These are phyloP conservation scores for Nymphalis io DNA, from an alignment of 1,140 invertebrate species.

Conservation along the genomic window DNA sequence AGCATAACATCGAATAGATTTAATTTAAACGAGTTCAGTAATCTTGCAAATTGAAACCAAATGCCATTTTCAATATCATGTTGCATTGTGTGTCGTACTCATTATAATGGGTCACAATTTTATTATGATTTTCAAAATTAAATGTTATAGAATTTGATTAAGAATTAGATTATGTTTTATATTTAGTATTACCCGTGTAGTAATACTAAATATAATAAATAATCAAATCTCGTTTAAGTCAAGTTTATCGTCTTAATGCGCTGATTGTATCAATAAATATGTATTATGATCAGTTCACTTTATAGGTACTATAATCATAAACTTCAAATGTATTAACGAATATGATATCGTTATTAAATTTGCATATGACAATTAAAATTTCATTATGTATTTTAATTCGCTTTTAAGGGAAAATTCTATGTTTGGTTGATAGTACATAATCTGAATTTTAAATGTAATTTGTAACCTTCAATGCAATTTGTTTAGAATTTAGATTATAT, in stretches of 20 bases:
- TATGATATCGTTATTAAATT: not conserved
- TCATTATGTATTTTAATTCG: too few relatives aligned
- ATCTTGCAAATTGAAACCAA: not conserved
- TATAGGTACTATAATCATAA: not conserved
- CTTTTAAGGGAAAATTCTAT: too few relatives aligned
- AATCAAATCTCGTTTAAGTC: constrained; percentile 3
- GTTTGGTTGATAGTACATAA: too few relatives aligned
- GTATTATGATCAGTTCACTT: not conserved
- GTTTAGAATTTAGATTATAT: too few relatives aligned
- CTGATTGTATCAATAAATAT: constrained; percentile 6
- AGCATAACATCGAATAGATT: constrained; percentile 18
- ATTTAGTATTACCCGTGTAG: too few relatives aligned
- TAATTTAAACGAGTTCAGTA: constrained; percentile 27
- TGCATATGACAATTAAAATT: not conserved
- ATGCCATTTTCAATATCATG: not conserved
- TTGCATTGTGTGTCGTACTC: not conserved
- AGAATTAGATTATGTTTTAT: too few relatives aligned
- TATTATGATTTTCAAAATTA: too few relatives aligned
- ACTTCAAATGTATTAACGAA: not conserved
- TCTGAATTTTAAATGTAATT: too few relatives aligned
- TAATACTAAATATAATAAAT: too few relatives aligned
- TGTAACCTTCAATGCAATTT: too few relatives aligned
- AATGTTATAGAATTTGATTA: too few relatives aligned
- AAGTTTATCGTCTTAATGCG: constrained; percentile 2
- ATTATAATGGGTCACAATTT: not conserved